phyloP scores from a whole-genome alignment of 2,888 invertebrate genomes.

The Pseudococcus longispinus region DNA sequence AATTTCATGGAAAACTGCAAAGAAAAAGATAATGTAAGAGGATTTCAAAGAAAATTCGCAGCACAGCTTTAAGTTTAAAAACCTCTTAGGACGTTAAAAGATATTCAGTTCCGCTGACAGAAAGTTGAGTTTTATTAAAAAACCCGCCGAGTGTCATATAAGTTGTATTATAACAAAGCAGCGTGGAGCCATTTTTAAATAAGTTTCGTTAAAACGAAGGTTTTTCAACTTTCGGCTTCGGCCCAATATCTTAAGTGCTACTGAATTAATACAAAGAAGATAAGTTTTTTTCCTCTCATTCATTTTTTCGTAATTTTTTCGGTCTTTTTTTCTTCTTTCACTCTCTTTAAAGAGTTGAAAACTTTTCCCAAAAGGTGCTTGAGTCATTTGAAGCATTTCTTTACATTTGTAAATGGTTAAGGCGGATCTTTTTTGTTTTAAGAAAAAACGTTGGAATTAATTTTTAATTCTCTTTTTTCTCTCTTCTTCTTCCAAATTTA shows the following conservation, averaged over 20 bases:
- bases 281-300: constrained; percentile 2
- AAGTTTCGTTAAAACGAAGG: constrained; percentile 42
- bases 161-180: constrained; percentile 41
- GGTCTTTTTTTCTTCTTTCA: background rate
- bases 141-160: constrained; percentile 40
- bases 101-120: constrained; percentile 44
- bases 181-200: constrained; percentile 43
- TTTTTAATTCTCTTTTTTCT: constrained; percentile 11
- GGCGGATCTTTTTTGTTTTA: constrained; percentile 11
- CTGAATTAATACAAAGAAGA: constrained; percentile 43
- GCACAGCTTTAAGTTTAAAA: constrained; percentile 21
- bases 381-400: constrained; percentile 28
- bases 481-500: background rate
- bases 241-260: constrained; percentile 42
- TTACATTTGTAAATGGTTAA: constrained; percentile 33
- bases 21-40: constrained; percentile 7
- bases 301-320: background rate
- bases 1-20: constrained; percentile 1
- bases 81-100: constrained; percentile 28
- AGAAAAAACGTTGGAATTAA: constrained; percentile 21
- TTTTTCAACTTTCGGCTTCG: constrained; percentile 43
- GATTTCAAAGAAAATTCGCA: constrained; percentile 30
- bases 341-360: constrained; percentile 34
- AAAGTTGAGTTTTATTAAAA: constrained; percentile 40
- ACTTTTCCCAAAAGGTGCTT: constrained; percentile 11